Percentiles rank a stretch among this genome's conserved stretches.
Evolutionary conservation across 1,140 invertebrate species (phyloP).

Genomic region (Hermetia illucens): DNA sequence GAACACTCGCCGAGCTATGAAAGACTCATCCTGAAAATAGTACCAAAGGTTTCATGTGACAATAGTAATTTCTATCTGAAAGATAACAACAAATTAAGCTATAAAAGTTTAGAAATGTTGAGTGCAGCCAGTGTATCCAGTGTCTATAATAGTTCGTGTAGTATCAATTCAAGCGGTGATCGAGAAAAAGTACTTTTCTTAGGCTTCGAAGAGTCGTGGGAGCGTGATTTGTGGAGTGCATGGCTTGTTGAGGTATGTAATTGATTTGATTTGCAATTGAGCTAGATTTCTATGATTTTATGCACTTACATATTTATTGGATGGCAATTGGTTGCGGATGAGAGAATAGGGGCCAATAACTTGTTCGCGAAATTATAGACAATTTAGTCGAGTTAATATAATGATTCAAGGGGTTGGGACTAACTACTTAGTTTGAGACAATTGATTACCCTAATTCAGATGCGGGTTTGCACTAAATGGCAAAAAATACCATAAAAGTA

Average conservation of each 20-base stretch:
- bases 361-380: too few relatives aligned
- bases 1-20: constrained; percentile 32
- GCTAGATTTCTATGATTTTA: too few relatives aligned
- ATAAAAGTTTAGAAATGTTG: constrained; percentile 1
- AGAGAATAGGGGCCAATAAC: too few relatives aligned
- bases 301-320: too few relatives aligned
- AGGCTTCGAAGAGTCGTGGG: constrained; percentile 46
- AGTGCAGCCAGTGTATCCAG: neutral
- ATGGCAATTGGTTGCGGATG: too few relatives aligned
- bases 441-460: too few relatives aligned
- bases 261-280: too few relatives aligned
- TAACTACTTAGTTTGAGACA: too few relatives aligned
- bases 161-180: neutral
- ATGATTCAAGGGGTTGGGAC: too few relatives aligned
- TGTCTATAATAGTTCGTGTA: constrained; percentile 1
- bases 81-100: constrained; percentile 3
- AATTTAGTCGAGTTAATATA: too few relatives aligned
- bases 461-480: too few relatives aligned
- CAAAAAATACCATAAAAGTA: too few relatives aligned
- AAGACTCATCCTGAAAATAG: constrained; percentile 32
- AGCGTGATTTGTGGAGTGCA: constrained; percentile 43
- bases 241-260: constrained; percentile 44
- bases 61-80: constrained; percentile 10
- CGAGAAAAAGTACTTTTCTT: constrained; percentile 32
- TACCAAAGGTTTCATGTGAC: constrained; percentile 18